A percentile compares a stretch with the other conserved stretches of the same genome.
These are phyloP conservation scores for Chaenodraco wilsoni DNA, from an alignment of 2,797 vertebrate species.

Conservation along the genomic window DNA sequence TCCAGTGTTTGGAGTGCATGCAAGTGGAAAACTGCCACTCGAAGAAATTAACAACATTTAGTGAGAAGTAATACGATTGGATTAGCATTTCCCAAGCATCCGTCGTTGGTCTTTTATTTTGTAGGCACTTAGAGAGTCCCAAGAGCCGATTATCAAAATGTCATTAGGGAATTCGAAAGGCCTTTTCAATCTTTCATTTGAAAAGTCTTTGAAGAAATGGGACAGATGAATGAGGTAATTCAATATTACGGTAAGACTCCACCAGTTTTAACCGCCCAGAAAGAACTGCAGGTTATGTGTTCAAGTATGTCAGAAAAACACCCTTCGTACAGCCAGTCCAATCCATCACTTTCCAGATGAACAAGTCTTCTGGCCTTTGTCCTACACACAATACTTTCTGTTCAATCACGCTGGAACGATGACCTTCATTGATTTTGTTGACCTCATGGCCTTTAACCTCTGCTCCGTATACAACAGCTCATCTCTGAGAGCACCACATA, in stretches of 20 bases:
- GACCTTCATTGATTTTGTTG: slow-evolving; percentile 10
- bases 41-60: background rate
- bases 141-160: slow-evolving; percentile 2
- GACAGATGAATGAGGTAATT: background rate
- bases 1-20: background rate
- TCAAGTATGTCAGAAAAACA: background rate
- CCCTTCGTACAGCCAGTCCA: background rate
- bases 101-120: background rate
- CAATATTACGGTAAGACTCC: background rate
- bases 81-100: background rate
- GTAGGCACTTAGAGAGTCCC: background rate
- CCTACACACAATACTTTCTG: background rate
- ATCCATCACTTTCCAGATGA: slow-evolving; percentile 7
- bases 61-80: background rate
- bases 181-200: slow-evolving; percentile 18
- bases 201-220: background rate
- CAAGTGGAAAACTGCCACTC: background rate
- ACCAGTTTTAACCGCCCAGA: background rate
- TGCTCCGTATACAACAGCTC: background rate
- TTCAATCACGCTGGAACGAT: background rate
- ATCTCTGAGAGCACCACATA: background rate
- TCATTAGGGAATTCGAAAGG: background rate
- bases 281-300: background rate
- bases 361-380: background rate
- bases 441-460: slow-evolving; percentile 9